Evolutionary conservation across 2,797 vertebrate species (phyloP), one percentile per base, ranked within the genome.

Genomic region (Buphagus erythrorhynchus): DNA sequence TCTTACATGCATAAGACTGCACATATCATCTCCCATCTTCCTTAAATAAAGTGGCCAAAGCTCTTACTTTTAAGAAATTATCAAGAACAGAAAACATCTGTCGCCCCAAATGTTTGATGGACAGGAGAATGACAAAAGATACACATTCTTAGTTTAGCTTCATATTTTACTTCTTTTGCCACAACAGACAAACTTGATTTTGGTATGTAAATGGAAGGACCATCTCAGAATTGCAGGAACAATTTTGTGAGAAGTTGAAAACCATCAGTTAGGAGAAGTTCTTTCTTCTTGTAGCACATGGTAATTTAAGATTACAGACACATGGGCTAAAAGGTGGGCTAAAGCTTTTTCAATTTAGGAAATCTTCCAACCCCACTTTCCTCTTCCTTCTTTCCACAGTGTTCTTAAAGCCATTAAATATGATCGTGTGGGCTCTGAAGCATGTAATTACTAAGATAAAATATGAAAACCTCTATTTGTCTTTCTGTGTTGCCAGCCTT

Each of bases 391-490:
- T 86, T 78, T 93, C 73, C 83, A 84, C 69, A 75, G 55, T 28
- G 51, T 88, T 84, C 88, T 97, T 93, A 78, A 81, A 80, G 48
- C 79, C 73, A 88, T 95, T 95, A 86, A 88, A 86, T 65, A 90
- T 16, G 38, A 80, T 78, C 83, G 80, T 93, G 80, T 76, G 80
- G 77, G 51, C 80, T 94, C 71, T 79, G 88, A 92, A 92, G 91
- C 86, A 87, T 91, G 81, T 92, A 93, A 97, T 96, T 96, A 92
- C 74, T 48, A 76, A 78, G 93, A 90, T 75, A 95, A 94, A 95
- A 90, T 76, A 94, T 33, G 40, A 93, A 95, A 95, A 80, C 75
- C 58, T 90, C 55, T 94, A 72, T 88, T 95, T 90, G 76, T 93
- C 89, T 96, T 95, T 68, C 66, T 24, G 1, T 6, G 59, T 55